Evolutionary conservation across 1,140 invertebrate species (phyloP), one percentile per base, ranked within the genome.

Genomic region (Bombus consobrinus): DNA sequence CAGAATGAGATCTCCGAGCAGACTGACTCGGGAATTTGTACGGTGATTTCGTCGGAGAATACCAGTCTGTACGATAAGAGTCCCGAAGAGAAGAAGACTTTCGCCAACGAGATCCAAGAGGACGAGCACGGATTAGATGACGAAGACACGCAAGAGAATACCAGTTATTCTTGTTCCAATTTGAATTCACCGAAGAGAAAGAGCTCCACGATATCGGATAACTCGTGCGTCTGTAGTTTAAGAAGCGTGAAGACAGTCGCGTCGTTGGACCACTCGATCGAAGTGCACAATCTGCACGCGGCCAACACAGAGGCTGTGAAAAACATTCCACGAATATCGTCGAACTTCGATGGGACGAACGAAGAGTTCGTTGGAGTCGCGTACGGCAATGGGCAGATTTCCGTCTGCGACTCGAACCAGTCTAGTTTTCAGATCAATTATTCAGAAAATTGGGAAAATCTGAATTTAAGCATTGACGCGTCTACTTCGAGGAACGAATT

Each of bases 1-100:
- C 93, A 93, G 43, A 94, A 94, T 75, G 93, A 94, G 47, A 95
- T 96, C n/a, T 96, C 95, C 43, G 96, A 96, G 57, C 96, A 97
- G 3, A 96, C 95, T 0, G 97, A 97, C 92, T 97, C 97, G 0
- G 97, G 97, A 1, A 97, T 97, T 66, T 97, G 96, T 87, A 97
- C 97, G 1, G 94, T 95, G 0, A 94, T 95, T 77, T 95, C 95
- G 0, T 95, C 94, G 0, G 97, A 97, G 92, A 97, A 97, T 80
- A 97, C 97, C 10, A 97, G 97, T 90, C 92, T 97, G 1, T 95
- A 95, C 62, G 95, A 95, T 59, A 95, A 95, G 47, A 95, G 94
- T 85, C 95, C 95, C 0, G 95, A 95, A 47, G 95, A 95, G 66
- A 95, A 94, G 81, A 95, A 94, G 32, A 93, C 86, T 8, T 95